These are phyloP conservation scores for Stomatorhinus ivindoensis DNA, from an alignment of 2,113 vertebrate genomes.

Conservation along the genomic window DNA sequence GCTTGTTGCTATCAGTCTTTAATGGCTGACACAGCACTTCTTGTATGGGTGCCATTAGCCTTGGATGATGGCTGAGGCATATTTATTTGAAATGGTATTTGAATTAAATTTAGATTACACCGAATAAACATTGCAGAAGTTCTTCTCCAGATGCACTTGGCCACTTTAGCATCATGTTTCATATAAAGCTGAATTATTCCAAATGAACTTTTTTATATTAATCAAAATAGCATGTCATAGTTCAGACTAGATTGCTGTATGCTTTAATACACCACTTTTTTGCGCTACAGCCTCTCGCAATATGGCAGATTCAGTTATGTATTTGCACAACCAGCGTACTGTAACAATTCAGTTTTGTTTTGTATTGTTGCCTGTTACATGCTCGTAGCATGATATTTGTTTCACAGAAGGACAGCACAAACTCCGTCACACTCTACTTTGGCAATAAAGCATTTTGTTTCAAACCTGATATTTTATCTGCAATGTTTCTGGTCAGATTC, in stretches of 20 bases:
- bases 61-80: not conserved
- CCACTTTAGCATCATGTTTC: not conserved
- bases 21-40: not conserved
- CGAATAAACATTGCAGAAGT: not conserved
- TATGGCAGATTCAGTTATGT: not conserved
- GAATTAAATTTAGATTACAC: not conserved
- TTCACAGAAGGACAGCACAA: not conserved
- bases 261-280: not conserved
- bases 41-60: not conserved
- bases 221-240: not conserved
- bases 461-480: not conserved
- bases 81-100: not conserved
- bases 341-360: not conserved
- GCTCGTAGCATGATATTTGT: not conserved
- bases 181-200: not conserved
- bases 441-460: not conserved
- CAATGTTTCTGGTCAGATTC: not conserved
- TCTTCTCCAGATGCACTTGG: not conserved
- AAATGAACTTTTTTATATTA: not conserved
- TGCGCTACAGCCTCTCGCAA: not conserved
- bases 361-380: not conserved
- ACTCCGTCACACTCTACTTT: not conserved
- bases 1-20: not conserved
- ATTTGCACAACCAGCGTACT: slow-evolving; percentile 7
- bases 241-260: not conserved